Conservation (phyloP, 2,888 invertebrate genomes). For the Heliconius cydno region DNA sequence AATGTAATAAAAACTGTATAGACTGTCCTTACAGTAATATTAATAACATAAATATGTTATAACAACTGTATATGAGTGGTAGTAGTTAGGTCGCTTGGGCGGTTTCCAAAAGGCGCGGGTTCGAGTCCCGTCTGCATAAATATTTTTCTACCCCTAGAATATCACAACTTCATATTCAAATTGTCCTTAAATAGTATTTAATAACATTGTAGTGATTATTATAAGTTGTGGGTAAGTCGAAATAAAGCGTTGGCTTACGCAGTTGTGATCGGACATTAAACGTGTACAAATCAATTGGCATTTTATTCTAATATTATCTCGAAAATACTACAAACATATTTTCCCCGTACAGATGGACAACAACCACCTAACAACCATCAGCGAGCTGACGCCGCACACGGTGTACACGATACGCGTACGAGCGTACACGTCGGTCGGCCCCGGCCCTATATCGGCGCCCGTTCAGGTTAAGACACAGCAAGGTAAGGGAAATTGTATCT, state of each 20-base stretch:
- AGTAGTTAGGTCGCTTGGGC: background rate
- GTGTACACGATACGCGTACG: constrained; percentile 98
- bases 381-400: constrained; percentile 94
- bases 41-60: no score
- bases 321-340: no score
- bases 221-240: no score
- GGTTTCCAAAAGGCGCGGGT: background rate
- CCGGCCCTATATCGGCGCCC: constrained; percentile 97
- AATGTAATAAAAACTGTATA: background rate
- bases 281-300: no score
- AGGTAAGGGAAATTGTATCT: constrained; percentile 82
- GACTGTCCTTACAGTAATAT: no score
- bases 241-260: no score
- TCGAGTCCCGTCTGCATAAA: background rate
- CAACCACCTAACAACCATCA: constrained; percentile 95
- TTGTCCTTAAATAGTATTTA: background rate
- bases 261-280: no score
- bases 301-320: no score
- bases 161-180: background rate
- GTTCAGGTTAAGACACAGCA: constrained; percentile 99
- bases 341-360: constrained; percentile 87
- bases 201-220: no score
- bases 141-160: no score
- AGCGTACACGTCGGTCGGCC: constrained; percentile 96
- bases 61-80: background rate